Conservation (phyloP, 2,888 invertebrate species). For the Scaeva pyrastri region DNA sequence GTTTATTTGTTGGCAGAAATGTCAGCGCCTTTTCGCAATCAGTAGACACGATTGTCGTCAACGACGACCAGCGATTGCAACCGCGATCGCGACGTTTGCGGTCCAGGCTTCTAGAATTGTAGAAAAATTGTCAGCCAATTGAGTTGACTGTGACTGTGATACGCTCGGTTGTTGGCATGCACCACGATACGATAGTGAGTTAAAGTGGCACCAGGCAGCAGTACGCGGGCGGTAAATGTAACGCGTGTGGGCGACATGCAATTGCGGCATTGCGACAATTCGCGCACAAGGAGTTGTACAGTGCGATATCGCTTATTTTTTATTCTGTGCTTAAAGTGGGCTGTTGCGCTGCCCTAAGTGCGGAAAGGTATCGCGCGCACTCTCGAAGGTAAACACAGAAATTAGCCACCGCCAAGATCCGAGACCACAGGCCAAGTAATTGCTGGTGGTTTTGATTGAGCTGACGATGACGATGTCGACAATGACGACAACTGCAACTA, state of each 20-base stretch:
- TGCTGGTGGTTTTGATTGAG: constrained; percentile 74
- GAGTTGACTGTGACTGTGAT: constrained; percentile 74
- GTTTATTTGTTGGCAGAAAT: constrained; percentile 52
- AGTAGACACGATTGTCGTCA: constrained; percentile 66
- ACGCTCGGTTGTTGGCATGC: constrained; percentile 68
- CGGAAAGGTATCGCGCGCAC: constrained; percentile 62
- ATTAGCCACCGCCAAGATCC: constrained; percentile 67
- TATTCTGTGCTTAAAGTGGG: not conserved
- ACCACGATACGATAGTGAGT: constrained; percentile 45
- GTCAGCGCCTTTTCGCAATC: constrained; percentile 75
- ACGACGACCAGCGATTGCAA: not conserved
- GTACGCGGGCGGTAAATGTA: constrained; percentile 45
- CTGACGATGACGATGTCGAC: constrained; percentile 48
- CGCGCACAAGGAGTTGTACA: constrained; percentile 51
- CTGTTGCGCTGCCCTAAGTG: constrained; percentile 37
- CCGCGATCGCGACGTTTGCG: constrained; percentile 53
- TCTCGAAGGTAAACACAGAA: constrained; percentile 66
- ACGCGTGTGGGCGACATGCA: constrained; percentile 73
- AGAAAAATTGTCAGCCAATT: constrained; percentile 71
- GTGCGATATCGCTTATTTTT: constrained; percentile 60
- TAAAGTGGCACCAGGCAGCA: constrained; percentile 20
- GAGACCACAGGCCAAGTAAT: constrained; percentile 75
- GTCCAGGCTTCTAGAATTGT: constrained; percentile 43
- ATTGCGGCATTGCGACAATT: constrained; percentile 67
- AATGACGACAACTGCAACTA: not conserved